Percentiles rank a stretch among this genome's conserved stretches.
phyloP scores from a whole-genome alignment of 2,888 invertebrate species.

The Drosophila kambysellisi region DNA sequence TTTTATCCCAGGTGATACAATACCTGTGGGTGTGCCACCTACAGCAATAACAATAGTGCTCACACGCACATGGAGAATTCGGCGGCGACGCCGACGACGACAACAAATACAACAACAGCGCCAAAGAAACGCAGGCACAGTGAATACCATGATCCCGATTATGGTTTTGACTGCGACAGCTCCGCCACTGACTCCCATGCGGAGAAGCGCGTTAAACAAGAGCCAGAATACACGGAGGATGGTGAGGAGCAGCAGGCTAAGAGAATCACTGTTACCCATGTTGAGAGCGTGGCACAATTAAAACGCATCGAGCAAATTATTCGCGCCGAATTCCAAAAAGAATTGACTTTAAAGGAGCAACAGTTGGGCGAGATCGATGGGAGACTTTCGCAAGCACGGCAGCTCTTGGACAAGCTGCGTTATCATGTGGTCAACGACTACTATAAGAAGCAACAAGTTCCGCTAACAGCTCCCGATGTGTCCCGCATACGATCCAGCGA shows the following conservation, averaged over 20 bases:
- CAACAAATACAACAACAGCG: conserved; percentile 43
- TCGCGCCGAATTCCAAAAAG: conserved; percentile 90
- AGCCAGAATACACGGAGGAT: conserved; percentile 9
- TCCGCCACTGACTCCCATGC: neutral
- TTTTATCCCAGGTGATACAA: conserved; percentile 58
- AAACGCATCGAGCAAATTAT: conserved; percentile 87
- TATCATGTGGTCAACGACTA: conserved; percentile 87
- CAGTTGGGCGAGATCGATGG: conserved; percentile 90
- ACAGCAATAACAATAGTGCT: conserved; percentile 15
- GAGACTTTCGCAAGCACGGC: conserved; percentile 87
- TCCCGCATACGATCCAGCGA: conserved; percentile 77
- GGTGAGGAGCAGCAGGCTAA: conserved; percentile 42
- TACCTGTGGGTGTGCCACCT: conserved; percentile 37
- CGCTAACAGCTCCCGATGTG: conserved; percentile 82
- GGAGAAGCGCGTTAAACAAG: conserved; percentile 28
- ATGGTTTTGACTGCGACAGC: conserved; percentile 62
- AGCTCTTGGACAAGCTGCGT: conserved; percentile 87
- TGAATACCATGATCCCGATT: conserved; percentile 88
- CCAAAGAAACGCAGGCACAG: conserved; percentile 82
- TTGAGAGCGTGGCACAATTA: conserved; percentile 39
- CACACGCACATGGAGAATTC: conserved; percentile 68
- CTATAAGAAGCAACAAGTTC: conserved; percentile 87
- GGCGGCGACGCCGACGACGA: conserved; percentile 46
- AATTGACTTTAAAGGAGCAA: conserved; percentile 89
- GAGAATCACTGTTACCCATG: conserved; percentile 56